Conservation (phyloP, 2,888 invertebrate genomes). For the Scrobipalpa costella region DNA sequence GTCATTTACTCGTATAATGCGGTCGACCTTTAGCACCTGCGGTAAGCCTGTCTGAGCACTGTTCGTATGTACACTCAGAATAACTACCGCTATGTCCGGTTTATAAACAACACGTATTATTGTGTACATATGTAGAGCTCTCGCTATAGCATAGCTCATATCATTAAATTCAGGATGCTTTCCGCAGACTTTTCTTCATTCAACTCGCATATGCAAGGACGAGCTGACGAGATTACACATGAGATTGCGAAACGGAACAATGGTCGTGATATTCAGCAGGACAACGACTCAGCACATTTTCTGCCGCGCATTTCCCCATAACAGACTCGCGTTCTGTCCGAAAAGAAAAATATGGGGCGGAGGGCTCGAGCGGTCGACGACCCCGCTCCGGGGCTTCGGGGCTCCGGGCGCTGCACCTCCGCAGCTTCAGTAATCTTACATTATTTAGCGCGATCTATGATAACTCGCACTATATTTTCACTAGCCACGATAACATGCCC, state of each 20-base stretch:
- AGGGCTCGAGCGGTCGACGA: slow-evolving; percentile 65
- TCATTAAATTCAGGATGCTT: slow-evolving; percentile 31
- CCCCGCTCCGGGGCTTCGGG: no score
- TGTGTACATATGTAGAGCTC: neutral
- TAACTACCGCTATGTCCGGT: neutral
- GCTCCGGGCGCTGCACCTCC: slow-evolving; percentile 43
- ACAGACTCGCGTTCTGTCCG: slow-evolving; percentile 67
- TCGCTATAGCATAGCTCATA: no score
- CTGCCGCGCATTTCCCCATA: slow-evolving; percentile 49
- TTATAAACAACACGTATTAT: neutral
- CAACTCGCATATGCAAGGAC: slow-evolving; percentile 35
- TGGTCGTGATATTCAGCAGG: slow-evolving; percentile 69
- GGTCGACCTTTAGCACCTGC: slow-evolving; percentile 23
- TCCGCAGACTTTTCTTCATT: slow-evolving; percentile 32
- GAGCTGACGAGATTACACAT: slow-evolving; percentile 66
- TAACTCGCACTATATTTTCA: slow-evolving; percentile 55
- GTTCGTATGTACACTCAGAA: neutral
- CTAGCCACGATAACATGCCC: slow-evolving; percentile 43
- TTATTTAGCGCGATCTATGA: slow-evolving; percentile 62
- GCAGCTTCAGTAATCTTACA: slow-evolving; percentile 61
- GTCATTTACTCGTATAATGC: slow-evolving; percentile 20
- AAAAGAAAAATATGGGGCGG: slow-evolving; percentile 75
- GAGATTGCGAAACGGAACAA: slow-evolving; percentile 74
- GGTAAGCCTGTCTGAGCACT: slow-evolving; percentile 16
- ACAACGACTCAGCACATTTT: slow-evolving; percentile 68